These are phyloP conservation scores for Magallana nippona DNA, from an alignment of 2,888 invertebrate species.

Conservation along the genomic window DNA sequence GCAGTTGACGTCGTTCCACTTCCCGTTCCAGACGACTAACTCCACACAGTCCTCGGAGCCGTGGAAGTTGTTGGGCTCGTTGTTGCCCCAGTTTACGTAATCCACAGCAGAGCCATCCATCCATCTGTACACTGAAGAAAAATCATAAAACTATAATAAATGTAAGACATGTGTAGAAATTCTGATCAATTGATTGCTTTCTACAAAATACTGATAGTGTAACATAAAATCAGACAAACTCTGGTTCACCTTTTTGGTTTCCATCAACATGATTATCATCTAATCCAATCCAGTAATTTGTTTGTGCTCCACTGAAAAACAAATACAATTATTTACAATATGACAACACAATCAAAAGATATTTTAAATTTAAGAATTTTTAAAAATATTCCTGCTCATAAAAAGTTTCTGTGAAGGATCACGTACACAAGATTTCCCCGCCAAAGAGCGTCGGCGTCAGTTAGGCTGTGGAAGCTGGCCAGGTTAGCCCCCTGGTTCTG, in stretches of 20 bases:
- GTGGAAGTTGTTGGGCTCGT: constrained; percentile 60
- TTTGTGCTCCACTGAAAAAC: constrained; percentile 49
- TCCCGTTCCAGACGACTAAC: constrained; percentile 52
- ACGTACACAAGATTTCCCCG: constrained; percentile 57
- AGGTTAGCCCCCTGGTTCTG: constrained; percentile 62
- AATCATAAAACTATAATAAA: too few relatives aligned
- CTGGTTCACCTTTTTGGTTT: constrained; percentile 18
- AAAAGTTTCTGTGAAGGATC: not conserved
- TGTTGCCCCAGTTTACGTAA: constrained; percentile 62
- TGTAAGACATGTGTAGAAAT: too few relatives aligned
- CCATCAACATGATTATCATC: constrained; percentile 59
- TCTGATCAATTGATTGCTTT: too few relatives aligned
- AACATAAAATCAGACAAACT: not conserved
- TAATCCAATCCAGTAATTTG: constrained; percentile 71
- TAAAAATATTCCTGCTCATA: too few relatives aligned
- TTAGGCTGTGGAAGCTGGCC: constrained; percentile 67
- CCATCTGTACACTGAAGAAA: constrained; percentile 63
- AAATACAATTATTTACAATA: not conserved
- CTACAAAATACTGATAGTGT: too few relatives aligned
- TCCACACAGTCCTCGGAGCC: constrained; percentile 65
- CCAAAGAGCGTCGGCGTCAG: constrained; percentile 60
- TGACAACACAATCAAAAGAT: not conserved
- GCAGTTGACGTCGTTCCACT: constrained; percentile 67
- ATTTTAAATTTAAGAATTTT: not conserved
- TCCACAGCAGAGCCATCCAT: constrained; percentile 63